Base-by-base conservation (phyloP, 2,888 invertebrate species). In the Dryobotodes eremita region DNA sequence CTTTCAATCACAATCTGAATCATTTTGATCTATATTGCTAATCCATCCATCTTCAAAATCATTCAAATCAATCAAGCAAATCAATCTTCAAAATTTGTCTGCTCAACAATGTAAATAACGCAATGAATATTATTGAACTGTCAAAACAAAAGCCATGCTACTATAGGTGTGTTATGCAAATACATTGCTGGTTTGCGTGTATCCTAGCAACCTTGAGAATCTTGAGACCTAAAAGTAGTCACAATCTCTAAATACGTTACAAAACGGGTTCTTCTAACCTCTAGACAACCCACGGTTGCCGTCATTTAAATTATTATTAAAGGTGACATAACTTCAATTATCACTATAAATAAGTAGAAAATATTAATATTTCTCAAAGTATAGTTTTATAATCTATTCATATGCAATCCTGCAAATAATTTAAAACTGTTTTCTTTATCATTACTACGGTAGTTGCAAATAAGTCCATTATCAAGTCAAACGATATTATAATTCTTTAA, bases 201-300 rank as follows among this genome's bases (percentile, higher is more conserved):
- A 53, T 53, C 53, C 26, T 59, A 7, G 26, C 26, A 26, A 59
- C 59, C 59, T 59, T 59, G 26, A 59, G 26, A 17, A 15, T 57
- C 1, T 57, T 26, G 26, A 7, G 26, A 26, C 7, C 1, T 15
- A 59, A 57, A 26, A 59, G 15, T 59, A 17, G 26, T 59, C 17
- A 59, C 26, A 7, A 26, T 46, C 10, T 42, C 17, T 46, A 26
- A 17, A 42, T 8, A 26, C 4, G 4, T n/a, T 13, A 5, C 8
- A 7, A 73, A 48, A 75, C 57, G 13, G 31, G 61, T 75, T 62
- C 13, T 6, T 50, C 17, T 23, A 26, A 61, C 48, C 59, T 73
- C 6, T 50, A 72, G 48, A n/a, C 15, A 23, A 23, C 42, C 10
- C 13, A 13, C 15, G 2, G 20, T 23, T 15, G 11, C 59, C 8